phyloP scores from a whole-genome alignment of 2,888 invertebrate genomes.

The Nowickia ferox region DNA sequence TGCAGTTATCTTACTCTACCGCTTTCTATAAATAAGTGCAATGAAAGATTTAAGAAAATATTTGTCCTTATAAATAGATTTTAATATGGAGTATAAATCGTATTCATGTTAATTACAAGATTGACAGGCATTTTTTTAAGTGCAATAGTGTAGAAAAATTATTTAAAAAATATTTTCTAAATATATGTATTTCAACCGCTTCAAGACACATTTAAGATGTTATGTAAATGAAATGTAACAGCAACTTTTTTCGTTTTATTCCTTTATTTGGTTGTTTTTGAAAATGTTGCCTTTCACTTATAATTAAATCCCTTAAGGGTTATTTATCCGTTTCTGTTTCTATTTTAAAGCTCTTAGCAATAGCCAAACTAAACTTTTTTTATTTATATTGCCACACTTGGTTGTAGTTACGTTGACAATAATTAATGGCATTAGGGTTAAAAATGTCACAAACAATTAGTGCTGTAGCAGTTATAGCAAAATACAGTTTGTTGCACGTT shows the following conservation, averaged over 20 bases:
- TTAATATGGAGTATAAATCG: neutral
- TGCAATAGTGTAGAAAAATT: neutral
- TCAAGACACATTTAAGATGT: neutral
- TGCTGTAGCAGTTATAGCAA: conserved; percentile 31
- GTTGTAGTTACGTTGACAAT: conserved; percentile 63
- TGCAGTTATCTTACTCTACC: neutral
- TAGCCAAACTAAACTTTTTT: neutral
- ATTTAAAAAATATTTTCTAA: no score
- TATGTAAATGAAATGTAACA: neutral
- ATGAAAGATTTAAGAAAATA: no score
- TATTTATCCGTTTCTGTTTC: neutral
- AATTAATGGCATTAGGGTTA: conserved; percentile 63
- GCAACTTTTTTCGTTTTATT: neutral
- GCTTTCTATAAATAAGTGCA: no score
- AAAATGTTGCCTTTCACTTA: neutral
- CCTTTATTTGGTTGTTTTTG: neutral
- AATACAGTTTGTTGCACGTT: conserved; percentile 30
- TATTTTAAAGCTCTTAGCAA: neutral
- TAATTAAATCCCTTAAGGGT: neutral
- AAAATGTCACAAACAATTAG: conserved; percentile 70
- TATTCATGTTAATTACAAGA: neutral
- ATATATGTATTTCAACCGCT: no score
- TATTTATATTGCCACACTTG: conserved; percentile 23
- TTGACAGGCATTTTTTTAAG: neutral
- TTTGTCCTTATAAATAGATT: no score